A percentile compares a stretch with the other conserved stretches of the same genome.
Evolutionary conservation across 2,888 invertebrate genomes (phyloP).

Genomic region (Apodemia duryi): DNA sequence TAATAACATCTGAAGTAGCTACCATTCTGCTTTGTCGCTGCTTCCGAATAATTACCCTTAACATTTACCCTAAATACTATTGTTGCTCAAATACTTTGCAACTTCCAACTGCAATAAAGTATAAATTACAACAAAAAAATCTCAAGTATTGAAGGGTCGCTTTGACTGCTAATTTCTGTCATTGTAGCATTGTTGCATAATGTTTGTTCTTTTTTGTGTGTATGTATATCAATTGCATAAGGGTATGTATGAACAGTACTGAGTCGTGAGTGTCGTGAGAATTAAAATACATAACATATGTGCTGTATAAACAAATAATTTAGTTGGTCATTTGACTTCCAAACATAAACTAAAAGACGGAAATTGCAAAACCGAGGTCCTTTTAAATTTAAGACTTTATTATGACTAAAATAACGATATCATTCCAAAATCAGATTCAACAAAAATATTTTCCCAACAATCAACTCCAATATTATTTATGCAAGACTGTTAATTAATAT

Average conservation of each 20-base stretch:
- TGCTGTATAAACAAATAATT: not conserved
- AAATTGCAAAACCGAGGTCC: not conserved
- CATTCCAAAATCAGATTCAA: not conserved
- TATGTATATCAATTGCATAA: constrained; percentile 40
- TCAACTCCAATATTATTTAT: not conserved
- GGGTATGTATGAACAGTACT: constrained; percentile 34
- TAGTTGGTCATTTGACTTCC: not conserved
- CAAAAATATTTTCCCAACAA: not conserved
- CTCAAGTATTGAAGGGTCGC: constrained; percentile 58
- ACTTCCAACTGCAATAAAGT: constrained; percentile 54
- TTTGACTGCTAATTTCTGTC: constrained; percentile 67
- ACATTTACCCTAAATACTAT: constrained; percentile 50
- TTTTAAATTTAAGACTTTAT: not conserved
- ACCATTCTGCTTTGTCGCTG: constrained; percentile 68
- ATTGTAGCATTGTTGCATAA: constrained; percentile 53
- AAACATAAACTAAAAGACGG: not conserved
- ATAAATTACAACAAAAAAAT: constrained; percentile 70
- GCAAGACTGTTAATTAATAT: not conserved
- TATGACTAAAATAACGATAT: not conserved
- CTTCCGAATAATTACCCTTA: constrained; percentile 66
- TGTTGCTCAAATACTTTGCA: constrained; percentile 37
- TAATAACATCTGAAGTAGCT: constrained; percentile 60
- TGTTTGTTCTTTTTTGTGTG: constrained; percentile 48
- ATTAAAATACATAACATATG: not conserved
- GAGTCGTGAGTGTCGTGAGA: not conserved